phyloP scores from a whole-genome alignment of 2,113 vertebrate genomes.

The Petromus typicus region DNA sequence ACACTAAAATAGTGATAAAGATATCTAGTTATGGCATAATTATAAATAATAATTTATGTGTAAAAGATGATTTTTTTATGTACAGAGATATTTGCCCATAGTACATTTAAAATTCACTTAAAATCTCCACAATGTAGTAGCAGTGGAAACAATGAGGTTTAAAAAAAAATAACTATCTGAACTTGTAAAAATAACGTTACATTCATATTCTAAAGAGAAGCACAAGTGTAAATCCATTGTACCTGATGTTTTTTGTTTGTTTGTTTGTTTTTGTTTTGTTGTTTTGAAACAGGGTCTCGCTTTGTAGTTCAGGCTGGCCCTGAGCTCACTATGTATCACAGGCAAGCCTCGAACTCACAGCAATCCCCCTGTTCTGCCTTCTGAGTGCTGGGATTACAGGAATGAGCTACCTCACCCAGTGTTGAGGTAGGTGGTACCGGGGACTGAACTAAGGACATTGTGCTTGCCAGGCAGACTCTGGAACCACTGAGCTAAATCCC shows the following conservation, averaged over 20 bases:
- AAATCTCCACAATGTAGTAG: not conserved
- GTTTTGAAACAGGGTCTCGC: no score
- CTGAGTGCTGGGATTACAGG: no score
- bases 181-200: slow-evolving; percentile 57
- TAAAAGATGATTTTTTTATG: not conserved
- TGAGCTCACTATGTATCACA: no score
- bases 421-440: no score
- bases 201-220: slow-evolving; percentile 27
- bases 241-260: not conserved
- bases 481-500: no score
- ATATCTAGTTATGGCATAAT: not conserved
- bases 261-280: no score
- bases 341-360: no score
- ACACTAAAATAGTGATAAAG: slow-evolving; percentile 1
- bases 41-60: not conserved
- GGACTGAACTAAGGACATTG: no score
- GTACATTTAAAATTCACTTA: slow-evolving; percentile 12
- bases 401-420: no score
- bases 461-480: no score
- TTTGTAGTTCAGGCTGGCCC: no score
- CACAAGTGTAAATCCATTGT: slow-evolving; percentile 47
- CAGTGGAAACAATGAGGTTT: slow-evolving; percentile 52
- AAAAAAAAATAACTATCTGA: slow-evolving; percentile 57
- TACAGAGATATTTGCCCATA: slow-evolving; percentile 2
- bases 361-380: no score